Evolutionary conservation across 2,797 vertebrate genomes (phyloP), one percentile per base, ranked within the genome.

Genomic region (Hypotaenidia okinawae): DNA sequence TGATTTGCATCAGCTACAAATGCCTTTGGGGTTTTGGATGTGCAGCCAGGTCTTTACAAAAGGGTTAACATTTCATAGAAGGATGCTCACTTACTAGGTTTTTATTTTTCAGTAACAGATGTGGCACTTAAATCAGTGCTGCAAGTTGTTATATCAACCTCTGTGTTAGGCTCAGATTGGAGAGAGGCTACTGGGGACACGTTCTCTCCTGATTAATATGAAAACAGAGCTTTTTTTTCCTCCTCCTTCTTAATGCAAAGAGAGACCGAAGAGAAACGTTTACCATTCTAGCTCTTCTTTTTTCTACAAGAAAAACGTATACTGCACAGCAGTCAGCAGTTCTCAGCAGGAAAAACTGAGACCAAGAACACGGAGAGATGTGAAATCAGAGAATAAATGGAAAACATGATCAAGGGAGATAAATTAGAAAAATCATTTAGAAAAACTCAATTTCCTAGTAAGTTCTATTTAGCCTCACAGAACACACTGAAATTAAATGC

Each of bases 391-490:
- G 57, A 87, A 89, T 28, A 90, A 97, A 87, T 63, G 30, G 84
- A 95, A 97, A 97, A 95, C 37, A 47, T 49, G 77, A 97, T 89
- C 45, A 67, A 76, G 41, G 67, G 84, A 91, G 45, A 89, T 96
- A 95, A 89, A 87, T 96, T 91, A 96, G 84, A 96, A 97, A 97
- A 97, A 90, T 86, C 1, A 95, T 51, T 95, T 27, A 64, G 78
- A 86, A 88, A 96, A 94, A 92, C 57, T 93, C 85, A 47, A 74
- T 97, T 96, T 97, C 90, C 93, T 94, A 91, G 64, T 82, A 96
- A 94, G 85, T 88, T 97, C 87, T 96, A 95, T 76, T 87, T 84
- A 61, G 69, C 90, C 93, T 96, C 90, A 78, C 89, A 93, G 69
- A 97, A 96, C 21, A 75, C 76, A 91, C 86, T 72, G 51, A 96